These are phyloP conservation scores for Theropithecus gelada DNA, from an alignment of 2,113 vertebrate genomes.

Conservation along the genomic window DNA sequence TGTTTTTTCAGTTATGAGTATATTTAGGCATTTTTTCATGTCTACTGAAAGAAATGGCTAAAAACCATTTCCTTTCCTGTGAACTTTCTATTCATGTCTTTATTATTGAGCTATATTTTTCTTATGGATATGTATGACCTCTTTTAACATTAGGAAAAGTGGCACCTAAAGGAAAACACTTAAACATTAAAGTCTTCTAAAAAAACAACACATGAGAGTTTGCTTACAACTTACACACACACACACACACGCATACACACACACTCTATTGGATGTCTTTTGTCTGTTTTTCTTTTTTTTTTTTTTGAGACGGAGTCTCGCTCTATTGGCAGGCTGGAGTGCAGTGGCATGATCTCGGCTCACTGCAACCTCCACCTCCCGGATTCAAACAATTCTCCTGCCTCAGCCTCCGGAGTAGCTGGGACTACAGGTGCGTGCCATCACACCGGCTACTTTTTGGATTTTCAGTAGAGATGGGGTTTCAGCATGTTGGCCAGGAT, in stretches of 20 bases:
- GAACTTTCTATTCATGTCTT: background rate
- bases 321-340: no score
- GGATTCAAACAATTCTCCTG: no score
- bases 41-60: background rate
- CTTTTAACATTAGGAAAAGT: background rate
- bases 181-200: background rate
- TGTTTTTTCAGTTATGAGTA: background rate
- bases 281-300: no score
- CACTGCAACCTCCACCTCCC: no score
- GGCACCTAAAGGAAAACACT: background rate
- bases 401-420: no score
- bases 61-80: background rate
- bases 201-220: background rate
- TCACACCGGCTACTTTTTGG: background rate
- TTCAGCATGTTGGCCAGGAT: no score
- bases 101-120: background rate
- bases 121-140: background rate
- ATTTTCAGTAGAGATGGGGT: no score
- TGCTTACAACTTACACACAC: background rate
- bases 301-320: no score
- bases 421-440: no score
- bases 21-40: background rate
- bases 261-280: no score
- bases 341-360: no score
- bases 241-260: no score